Percentiles rank a stretch among this genome's conserved stretches.
Evolutionary conservation across 2,888 invertebrate species (phyloP).

Genomic region (Campopleginae sp.): DNA sequence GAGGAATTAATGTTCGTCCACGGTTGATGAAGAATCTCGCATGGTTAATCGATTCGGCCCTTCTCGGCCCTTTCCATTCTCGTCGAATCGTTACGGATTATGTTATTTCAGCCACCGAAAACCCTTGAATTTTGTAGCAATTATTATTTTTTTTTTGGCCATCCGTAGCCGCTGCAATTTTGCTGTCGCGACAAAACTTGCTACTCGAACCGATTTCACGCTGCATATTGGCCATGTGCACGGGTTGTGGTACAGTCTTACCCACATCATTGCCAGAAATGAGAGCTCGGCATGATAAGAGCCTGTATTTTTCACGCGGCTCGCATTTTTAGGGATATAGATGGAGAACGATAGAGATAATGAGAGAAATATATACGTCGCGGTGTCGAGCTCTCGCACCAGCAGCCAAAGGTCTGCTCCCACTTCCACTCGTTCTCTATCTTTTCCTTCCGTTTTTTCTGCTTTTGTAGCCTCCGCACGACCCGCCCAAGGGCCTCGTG

Average conservation of each 20-base stretch:
- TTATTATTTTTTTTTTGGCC: background rate
- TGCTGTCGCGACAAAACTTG: background rate
- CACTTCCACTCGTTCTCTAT: conserved; percentile 9
- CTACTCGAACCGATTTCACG: background rate
- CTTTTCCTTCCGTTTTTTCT: background rate
- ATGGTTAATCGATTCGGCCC: background rate
- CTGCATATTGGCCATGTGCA: background rate
- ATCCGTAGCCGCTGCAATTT: background rate
- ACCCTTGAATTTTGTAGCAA: background rate
- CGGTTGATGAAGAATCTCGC: background rate
- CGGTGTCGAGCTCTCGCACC: background rate
- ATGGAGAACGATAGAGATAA: conserved; percentile 23
- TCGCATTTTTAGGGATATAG: conserved; percentile 18
- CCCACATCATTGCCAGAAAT: conserved; percentile 49
- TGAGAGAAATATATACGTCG: background rate
- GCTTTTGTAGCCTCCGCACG: conserved; percentile 28
- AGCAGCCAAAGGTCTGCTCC: conserved; percentile 6
- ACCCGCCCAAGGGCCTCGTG: conserved; percentile 64
- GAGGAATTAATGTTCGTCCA: background rate
- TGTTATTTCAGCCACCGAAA: background rate
- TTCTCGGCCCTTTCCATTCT: no score
- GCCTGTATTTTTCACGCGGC: conserved; percentile 51
- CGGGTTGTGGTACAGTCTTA: conserved; percentile 39
- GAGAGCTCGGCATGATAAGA: conserved; percentile 40
- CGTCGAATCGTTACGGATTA: no score